phyloP scores from a whole-genome alignment of 2,888 invertebrate genomes.

The Sericinus montela region DNA sequence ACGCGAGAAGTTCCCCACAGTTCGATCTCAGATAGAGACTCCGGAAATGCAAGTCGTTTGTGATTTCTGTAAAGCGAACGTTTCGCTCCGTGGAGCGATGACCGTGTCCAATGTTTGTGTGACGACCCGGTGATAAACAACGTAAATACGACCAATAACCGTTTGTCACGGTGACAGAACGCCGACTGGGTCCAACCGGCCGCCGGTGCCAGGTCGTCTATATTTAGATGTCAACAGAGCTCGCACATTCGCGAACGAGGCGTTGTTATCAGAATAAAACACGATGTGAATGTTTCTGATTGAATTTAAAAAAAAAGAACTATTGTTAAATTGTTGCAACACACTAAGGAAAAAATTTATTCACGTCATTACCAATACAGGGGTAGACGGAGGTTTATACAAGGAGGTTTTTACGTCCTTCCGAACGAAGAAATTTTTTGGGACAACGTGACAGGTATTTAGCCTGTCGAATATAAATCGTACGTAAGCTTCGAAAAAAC shows the following conservation, averaged over 20 bases:
- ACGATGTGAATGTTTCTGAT: neutral
- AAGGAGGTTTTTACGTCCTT: too few species aligned
- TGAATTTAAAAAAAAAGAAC: neutral
- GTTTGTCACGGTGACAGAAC: constrained; percentile 38
- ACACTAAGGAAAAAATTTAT: too few species aligned
- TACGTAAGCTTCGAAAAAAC: too few species aligned
- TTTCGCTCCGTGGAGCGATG: constrained; percentile 38
- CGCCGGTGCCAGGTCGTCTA: constrained; percentile 28
- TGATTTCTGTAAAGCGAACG: neutral
- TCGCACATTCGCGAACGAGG: constrained; percentile 33
- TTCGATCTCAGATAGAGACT: constrained; percentile 5
- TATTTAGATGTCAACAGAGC: constrained; percentile 53
- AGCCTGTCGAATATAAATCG: too few species aligned
- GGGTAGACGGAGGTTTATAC: too few species aligned
- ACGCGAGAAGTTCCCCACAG: neutral
- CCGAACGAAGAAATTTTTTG: too few species aligned
- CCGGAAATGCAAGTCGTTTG: constrained; percentile 1
- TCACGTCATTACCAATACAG: too few species aligned
- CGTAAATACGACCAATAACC: constrained; percentile 45
- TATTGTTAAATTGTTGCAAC: neutral
- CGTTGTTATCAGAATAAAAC: constrained; percentile 33
- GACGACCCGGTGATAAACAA: constrained; percentile 42
- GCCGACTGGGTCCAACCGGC: constrained; percentile 33
- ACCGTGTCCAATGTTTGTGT: constrained; percentile 44
- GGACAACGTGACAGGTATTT: too few species aligned